Base-by-base conservation (phyloP, 2,797 vertebrate genomes). In the Anguilla marmorata region DNA sequence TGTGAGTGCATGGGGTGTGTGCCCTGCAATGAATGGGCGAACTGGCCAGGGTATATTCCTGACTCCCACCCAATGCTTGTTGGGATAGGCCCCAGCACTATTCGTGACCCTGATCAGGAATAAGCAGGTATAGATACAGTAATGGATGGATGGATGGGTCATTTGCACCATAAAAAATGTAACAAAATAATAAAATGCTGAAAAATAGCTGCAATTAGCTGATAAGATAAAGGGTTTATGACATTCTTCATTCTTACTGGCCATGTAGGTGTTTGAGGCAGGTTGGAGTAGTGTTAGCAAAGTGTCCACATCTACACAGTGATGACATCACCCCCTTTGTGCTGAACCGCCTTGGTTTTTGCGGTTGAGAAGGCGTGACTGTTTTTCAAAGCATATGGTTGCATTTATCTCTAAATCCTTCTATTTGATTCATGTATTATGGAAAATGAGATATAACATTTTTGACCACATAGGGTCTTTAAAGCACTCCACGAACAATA, bases 331-430 rank as follows among this genome's bases (percentile, higher is more conserved):
- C 45, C 45, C 5, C 45, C 19, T 21, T 19, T 82, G 24, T n/a
- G 45, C 41, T 50, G 21, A 7, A 48, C 50, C 74, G n/a, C 79
- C 24, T 9, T 24, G 41, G 45, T 50, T 24, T 50, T 50, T 82
- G 79, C 1, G 12, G 79, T 82, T 45, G 33, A 82, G 79, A 50
- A 11, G n/a, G 19, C 16, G 33, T 79, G 12, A 41, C 19, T 33
- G 37, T 41, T 79, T 79, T 76, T 76, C 37, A 50, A 48, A 82
- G 45, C 79, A 82, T 82, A 58, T 84, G 83, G 83, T 84, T 84
- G 50, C 83, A 58, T 54, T 84, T 84, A 84, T 84, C 83, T 84
- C 27, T 58, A 50, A 58, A 30, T 52, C 50, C 52, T 56, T n/a
- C 9, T 16, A n/a, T 54, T 52, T 54, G 52, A 58, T 84, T 84